These are phyloP conservation scores for Microplitis deprimator DNA, from an alignment of 2,888 invertebrate genomes.

Conservation along the genomic window DNA sequence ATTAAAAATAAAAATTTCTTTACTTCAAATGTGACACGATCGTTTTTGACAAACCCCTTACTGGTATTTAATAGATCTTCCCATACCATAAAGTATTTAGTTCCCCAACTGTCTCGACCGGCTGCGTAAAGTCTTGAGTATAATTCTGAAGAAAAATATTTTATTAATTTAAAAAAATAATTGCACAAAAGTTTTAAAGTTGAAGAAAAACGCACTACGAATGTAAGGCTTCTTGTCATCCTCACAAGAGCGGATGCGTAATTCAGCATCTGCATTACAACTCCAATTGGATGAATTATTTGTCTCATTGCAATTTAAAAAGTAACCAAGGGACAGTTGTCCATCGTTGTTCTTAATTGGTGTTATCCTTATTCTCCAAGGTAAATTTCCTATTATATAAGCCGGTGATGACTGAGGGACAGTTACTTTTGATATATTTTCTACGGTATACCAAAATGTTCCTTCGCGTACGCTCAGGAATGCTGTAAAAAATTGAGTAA, in stretches of 20 bases:
- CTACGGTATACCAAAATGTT: slow-evolving; percentile 90
- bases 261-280: slow-evolving; percentile 95
- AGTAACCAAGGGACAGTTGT: slow-evolving; percentile 85
- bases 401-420: slow-evolving; percentile 89
- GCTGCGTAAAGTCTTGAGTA: slow-evolving; percentile 93
- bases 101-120: slow-evolving; percentile 95
- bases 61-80: slow-evolving; percentile 92
- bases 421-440: slow-evolving; percentile 91
- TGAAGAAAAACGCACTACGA: slow-evolving; percentile 76
- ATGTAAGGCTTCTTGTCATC: slow-evolving; percentile 88
- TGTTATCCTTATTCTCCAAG: slow-evolving; percentile 99
- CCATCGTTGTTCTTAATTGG: slow-evolving; percentile 87
- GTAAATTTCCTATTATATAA: slow-evolving; percentile 94
- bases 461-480: slow-evolving; percentile 74
- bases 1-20: slow-evolving; percentile 45
- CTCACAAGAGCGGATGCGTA: slow-evolving; percentile 90
- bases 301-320: slow-evolving; percentile 97
- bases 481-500: neutral
- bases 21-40: slow-evolving; percentile 88
- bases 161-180: slow-evolving; percentile 10
- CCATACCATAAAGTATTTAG: slow-evolving; percentile 97
- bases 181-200: neutral
- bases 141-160: slow-evolving; percentile 76
- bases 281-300: slow-evolving; percentile 99
- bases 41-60: slow-evolving; percentile 93